These are phyloP conservation scores for Diploptera punctata DNA, from an alignment of 2,888 invertebrate species.

Conservation along the genomic window DNA sequence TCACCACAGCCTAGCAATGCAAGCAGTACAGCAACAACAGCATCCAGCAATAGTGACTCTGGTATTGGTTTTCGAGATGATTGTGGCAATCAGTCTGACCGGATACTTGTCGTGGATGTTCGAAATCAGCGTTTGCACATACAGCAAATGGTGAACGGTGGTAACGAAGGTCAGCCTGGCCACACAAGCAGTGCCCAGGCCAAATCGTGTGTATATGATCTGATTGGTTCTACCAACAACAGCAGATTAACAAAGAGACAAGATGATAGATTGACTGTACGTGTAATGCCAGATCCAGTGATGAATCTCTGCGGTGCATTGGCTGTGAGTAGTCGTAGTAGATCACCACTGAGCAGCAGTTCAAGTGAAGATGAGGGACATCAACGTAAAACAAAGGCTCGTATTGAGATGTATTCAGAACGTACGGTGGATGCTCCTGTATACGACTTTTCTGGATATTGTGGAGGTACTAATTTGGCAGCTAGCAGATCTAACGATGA, in stretches of 20 bases:
- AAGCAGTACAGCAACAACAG: slow-evolving; percentile 78
- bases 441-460: slow-evolving; percentile 32
- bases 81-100: slow-evolving; percentile 79
- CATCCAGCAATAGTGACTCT: slow-evolving; percentile 93
- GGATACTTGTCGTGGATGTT: slow-evolving; percentile 49
- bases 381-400: slow-evolving; percentile 14
- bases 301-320: slow-evolving; percentile 32
- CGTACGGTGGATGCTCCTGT: slow-evolving; percentile 53
- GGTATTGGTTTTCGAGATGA: slow-evolving; percentile 95
- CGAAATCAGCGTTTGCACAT: slow-evolving; percentile 50
- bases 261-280: slow-evolving; percentile 60
- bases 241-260: slow-evolving; percentile 5
- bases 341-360: slow-evolving; percentile 48
- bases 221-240: background rate
- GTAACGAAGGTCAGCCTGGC: slow-evolving; percentile 39
- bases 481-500: slow-evolving; percentile 44
- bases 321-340: slow-evolving; percentile 44
- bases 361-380: slow-evolving; percentile 44
- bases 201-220: slow-evolving; percentile 34
- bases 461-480: background rate
- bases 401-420: slow-evolving; percentile 48
- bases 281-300: slow-evolving; percentile 70
- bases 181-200: slow-evolving; percentile 17
- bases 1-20: slow-evolving; percentile 87
- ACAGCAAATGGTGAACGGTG: slow-evolving; percentile 45